Conservation (phyloP, 1,140 invertebrate species). For the Melanaphis sacchari region DNA sequence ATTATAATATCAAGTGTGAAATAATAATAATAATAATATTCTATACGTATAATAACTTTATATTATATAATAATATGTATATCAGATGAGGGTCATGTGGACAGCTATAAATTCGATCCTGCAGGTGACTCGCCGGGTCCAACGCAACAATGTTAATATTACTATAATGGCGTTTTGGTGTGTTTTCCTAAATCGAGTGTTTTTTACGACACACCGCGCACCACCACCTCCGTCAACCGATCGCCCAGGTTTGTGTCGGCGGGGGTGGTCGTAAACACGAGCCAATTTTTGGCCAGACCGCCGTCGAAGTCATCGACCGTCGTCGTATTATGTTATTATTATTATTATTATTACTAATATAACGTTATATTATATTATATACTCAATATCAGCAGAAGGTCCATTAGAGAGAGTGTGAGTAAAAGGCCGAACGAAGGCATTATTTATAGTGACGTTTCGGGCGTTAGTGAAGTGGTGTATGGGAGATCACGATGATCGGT, state of each 20-base stretch:
- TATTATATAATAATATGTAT: no score
- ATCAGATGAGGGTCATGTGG: neutral
- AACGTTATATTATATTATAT: neutral
- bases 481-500: neutral
- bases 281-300: conserved; percentile 49
- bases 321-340: neutral
- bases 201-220: neutral
- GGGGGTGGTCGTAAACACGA: conserved; percentile 45
- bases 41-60: no score
- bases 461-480: neutral
- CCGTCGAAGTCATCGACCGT: neutral
- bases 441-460: neutral
- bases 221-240: neutral
- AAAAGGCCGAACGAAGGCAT: neutral
- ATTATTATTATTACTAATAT: neutral
- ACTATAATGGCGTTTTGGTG: conserved; percentile 36
- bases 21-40: no score
- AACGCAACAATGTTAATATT: conserved; percentile 12
- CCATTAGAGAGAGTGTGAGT: conserved; percentile 1
- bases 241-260: neutral
- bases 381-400: neutral
- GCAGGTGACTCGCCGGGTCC: neutral
- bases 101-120: conserved; percentile 9
- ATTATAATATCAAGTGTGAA: no score
- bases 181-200: neutral